phyloP scores from a whole-genome alignment of 2,797 vertebrate species.

The Lepidocolaptes lacrymiger region DNA sequence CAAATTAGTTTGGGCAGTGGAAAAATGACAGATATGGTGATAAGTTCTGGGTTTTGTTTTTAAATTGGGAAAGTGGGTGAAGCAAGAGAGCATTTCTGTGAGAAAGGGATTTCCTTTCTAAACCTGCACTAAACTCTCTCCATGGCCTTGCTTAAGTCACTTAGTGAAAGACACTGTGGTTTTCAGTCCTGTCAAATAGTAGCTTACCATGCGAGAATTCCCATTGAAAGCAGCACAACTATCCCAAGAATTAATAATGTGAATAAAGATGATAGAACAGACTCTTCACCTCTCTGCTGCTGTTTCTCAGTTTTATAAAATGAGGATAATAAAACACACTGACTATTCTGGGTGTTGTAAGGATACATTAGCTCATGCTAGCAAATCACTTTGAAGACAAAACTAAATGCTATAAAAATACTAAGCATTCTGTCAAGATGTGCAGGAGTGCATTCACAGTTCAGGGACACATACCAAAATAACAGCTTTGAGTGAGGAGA shows the following conservation, averaged over 20 bases:
- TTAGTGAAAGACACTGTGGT: background rate
- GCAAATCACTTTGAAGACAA: conserved; percentile 17
- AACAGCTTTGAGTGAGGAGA: background rate
- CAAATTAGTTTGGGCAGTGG: background rate
- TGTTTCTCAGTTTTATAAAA: conserved; percentile 1
- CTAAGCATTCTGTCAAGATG: background rate
- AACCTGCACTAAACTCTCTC: background rate
- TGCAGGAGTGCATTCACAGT: background rate
- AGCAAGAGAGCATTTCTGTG: background rate
- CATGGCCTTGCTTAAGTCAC: background rate
- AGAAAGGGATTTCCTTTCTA: background rate
- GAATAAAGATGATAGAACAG: background rate
- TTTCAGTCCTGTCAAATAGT: background rate
- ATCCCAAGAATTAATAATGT: background rate
- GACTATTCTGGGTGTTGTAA: background rate
- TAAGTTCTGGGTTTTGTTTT: background rate
- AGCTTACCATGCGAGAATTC: background rate
- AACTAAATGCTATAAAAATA: background rate
- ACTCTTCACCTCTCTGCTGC: background rate
- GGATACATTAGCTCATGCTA: background rate
- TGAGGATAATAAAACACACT: background rate
- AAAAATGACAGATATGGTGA: background rate
- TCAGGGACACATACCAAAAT: background rate
- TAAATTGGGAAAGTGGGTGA: background rate
- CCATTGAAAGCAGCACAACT: background rate